These are phyloP conservation scores for Odontomachus brunneus DNA, from an alignment of 1,140 invertebrate genomes.

Conservation along the genomic window DNA sequence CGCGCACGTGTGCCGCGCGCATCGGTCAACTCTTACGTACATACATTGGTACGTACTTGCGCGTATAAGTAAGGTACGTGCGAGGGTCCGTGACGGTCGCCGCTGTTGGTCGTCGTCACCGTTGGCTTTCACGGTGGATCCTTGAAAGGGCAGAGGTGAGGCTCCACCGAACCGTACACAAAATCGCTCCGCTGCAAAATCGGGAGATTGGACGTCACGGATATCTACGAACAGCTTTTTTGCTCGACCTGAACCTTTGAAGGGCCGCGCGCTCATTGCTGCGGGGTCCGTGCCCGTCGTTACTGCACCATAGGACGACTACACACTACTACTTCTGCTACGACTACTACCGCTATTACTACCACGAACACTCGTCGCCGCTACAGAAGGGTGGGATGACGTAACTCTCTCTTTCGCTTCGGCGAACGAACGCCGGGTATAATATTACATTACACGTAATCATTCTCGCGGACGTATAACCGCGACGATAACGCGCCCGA, in stretches of 20 bases:
- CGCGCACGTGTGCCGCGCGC: too few species aligned
- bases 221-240: slow-evolving; percentile 43
- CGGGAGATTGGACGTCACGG: slow-evolving; percentile 65
- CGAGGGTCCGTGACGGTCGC: neutral
- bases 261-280: slow-evolving; percentile 27
- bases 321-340: too few species aligned
- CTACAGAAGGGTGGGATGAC: slow-evolving; percentile 13
- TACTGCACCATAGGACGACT: too few species aligned
- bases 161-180: slow-evolving; percentile 57
- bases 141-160: slow-evolving; percentile 72
- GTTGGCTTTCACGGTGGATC: slow-evolving; percentile 52
- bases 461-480: slow-evolving; percentile 31
- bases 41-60: neutral
- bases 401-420: slow-evolving; percentile 21
- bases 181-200: slow-evolving; percentile 66
- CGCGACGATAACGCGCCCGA: slow-evolving; percentile 11
- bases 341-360: too few species aligned
- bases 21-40: slow-evolving; percentile 38
- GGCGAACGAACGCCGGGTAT: slow-evolving; percentile 16
- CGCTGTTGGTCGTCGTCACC: neutral
- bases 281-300: neutral
- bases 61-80: neutral
- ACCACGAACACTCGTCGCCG: neutral
- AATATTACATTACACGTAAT: slow-evolving; percentile 21
- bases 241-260: slow-evolving; percentile 33